Evolutionary conservation across 2,888 invertebrate genomes (phyloP), one percentile per base, ranked within the genome.

Genomic region (Clunio marinus): DNA sequence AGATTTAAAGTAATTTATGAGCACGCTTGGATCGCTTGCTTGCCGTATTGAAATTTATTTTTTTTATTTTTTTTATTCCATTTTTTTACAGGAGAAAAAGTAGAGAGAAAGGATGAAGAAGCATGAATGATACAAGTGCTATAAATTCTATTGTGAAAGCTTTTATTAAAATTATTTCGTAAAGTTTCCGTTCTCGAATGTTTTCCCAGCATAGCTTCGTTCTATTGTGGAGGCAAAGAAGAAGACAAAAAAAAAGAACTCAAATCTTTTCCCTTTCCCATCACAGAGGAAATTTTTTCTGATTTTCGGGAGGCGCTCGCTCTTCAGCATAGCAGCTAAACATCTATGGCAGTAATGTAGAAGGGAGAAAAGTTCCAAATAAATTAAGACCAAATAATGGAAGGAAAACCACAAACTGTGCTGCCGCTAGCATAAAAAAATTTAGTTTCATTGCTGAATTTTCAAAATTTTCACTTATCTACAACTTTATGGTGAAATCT

Each of bases 341-440:
- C 51, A 22, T 17, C 22, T 15, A 22, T 60, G 32, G 17, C 15
- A 20, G n/a, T 4, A 32, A 37, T 35, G 20, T 20, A 22, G 17
- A 24, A 22, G 10, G 25, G 15, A 22, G 25, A 55, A 22, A 55
- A 55, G 22, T 35, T 57, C 27, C 20, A 32, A 10, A 63, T 63
- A 63, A 45, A 63, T 63, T 63, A 63, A 45, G 45, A 63, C 41
- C 27, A 24, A 41, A 55, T n/a, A n/a, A 45, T 63, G 45, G 41
- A 27, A 15, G 45, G 17, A 35, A 63, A 63, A 63, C 63, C 63
- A 22, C 63, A 63, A 63, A 63, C 45, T 63, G 63, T 63, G 63
- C 24, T 62, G 58, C 60, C 22, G 28, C 60, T 15, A 17, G 45
- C 37, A 35, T n/a, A 45, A 63, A 27, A 63, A 20, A 24, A 41